Evolutionary conservation across 2,113 vertebrate species (phyloP).

Genomic region (Morone chrysops): DNA sequence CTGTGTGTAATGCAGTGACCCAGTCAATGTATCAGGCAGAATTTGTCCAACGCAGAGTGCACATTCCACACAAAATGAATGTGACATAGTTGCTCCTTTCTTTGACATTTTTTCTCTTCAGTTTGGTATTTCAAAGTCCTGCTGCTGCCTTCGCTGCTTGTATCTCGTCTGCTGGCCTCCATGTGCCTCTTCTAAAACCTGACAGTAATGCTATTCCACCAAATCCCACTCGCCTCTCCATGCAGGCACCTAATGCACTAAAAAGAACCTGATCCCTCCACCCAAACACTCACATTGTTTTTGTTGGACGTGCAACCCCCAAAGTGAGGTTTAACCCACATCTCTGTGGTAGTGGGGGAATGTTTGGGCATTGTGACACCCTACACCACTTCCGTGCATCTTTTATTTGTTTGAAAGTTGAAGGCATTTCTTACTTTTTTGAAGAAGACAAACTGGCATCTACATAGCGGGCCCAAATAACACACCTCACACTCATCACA

Average conservation of each 20-base stretch:
- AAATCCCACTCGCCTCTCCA: conserved; percentile 1
- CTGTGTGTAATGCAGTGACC: neutral
- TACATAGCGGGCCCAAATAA: too few species aligned
- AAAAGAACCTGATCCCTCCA: neutral
- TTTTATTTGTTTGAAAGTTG: neutral
- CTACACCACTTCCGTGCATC: neutral
- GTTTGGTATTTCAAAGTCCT: neutral
- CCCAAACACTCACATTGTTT: neutral
- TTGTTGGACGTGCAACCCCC: neutral
- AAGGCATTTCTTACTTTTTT: neutral
- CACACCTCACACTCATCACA: too few species aligned
- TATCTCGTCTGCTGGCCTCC: neutral
- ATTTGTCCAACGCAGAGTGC: neutral
- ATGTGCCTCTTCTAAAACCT: neutral
- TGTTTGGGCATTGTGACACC: neutral
- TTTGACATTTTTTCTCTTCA: neutral
- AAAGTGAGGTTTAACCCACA: neutral
- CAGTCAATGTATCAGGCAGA: neutral
- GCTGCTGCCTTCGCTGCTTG: neutral
- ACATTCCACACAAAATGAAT: neutral
- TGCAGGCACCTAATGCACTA: neutral
- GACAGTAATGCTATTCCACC: neutral
- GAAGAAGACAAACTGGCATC: neutral
- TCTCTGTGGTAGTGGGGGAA: neutral
- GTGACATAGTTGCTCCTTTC: neutral